Percentiles rank a stretch among this genome's conserved stretches.
phyloP scores from a whole-genome alignment of 2,888 invertebrate species.

The Clivina fossor region DNA sequence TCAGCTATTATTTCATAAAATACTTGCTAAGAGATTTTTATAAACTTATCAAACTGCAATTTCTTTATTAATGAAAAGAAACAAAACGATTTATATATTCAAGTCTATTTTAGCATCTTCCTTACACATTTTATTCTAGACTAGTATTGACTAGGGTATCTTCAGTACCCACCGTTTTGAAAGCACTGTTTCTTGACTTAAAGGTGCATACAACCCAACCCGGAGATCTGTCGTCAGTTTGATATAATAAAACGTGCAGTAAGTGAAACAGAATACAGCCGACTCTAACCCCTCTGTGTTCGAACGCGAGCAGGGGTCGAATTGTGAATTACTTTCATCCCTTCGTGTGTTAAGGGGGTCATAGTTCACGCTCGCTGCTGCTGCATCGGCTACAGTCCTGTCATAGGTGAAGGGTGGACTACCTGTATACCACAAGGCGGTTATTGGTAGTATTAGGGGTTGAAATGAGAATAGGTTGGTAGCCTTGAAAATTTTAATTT shows the following conservation, averaged over 20 bases:
- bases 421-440: background rate
- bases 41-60: no score
- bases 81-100: no score
- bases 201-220: conserved; percentile 15
- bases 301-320: conserved; percentile 2
- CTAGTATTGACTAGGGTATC: no score
- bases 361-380: conserved; percentile 16
- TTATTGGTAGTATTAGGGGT: background rate
- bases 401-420: background rate
- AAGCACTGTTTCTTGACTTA: background rate
- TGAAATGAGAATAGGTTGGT: background rate
- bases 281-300: conserved; percentile 3
- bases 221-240: conserved; percentile 19
- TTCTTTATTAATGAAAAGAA: no score
- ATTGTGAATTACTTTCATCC: background rate
- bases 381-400: background rate
- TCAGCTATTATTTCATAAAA: no score
- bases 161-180: background rate
- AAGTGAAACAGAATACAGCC: conserved; percentile 13
- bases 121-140: no score
- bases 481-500: no score
- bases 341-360: background rate
- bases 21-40: no score
- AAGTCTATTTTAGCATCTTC: no score
- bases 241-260: conserved; percentile 30